Evolutionary conservation across 2,113 vertebrate genomes (phyloP), one percentile per base, ranked within the genome.

Genomic region (Notechis scutatus): DNA sequence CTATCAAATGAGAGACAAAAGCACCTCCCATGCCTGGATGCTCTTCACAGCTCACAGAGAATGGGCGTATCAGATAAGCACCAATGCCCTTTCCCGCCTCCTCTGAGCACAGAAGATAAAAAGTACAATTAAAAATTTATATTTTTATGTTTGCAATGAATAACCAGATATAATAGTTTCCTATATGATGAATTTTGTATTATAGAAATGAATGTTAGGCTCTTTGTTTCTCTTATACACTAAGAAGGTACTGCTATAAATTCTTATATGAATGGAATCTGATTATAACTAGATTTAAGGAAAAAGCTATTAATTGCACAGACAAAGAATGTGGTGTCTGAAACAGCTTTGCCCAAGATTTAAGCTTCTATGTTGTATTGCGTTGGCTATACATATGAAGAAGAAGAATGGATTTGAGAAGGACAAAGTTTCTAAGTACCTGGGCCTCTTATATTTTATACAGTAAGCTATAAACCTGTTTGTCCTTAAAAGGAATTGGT

Each of bases 351-450:
- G 29, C 91, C 5, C 11, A 90, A 89, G 92, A 54, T 52, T 0
- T 54, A 10, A 0, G 52, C 4, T 50, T 42, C 94, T 94, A 87
- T 54, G 15, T 26, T 47, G 64, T 5, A 1, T 47, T 69, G 26
- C 2, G 4, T 69, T 81, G 50, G 10, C 34, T 93, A 0, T 47
- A 90, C 59, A 90, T 91, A 61, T 56, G 88, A 91, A 50, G 88
- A 94, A 34, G 54, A 61, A 34, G 1, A 18, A 21, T n/a, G 87
- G 2, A 85, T 64, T 24, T 92, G 81, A 95, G 56, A 94, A 94
- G 90, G 39, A 54, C 0, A 59, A 4, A 56, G 42, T 92, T 21
- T 3, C 5, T 34, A 74, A 10, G 74, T 18, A 81, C 74, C 69
- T 81, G 34, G 12, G n/a, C 18, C 56, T 74, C 42, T 85, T 90